A percentile compares a stretch with the other conserved stretches of the same genome.
These are phyloP conservation scores for Emydocephalus ijimae DNA, from an alignment of 2,113 vertebrate species.

Conservation along the genomic window DNA sequence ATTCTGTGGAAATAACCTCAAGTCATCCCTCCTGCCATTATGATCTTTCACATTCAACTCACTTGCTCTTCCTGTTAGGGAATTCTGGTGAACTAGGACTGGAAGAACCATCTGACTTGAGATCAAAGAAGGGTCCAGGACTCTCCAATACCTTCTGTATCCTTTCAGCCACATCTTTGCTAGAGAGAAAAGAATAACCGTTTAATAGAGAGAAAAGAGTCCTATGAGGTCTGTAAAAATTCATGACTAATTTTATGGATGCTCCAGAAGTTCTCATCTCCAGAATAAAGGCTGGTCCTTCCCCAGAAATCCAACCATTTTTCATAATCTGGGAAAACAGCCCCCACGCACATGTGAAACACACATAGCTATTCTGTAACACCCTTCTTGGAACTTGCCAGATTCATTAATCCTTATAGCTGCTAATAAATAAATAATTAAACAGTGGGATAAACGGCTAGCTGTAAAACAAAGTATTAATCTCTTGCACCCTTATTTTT, in stretches of 20 bases:
- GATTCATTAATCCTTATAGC: background rate
- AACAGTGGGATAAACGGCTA: background rate
- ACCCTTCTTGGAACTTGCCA: background rate
- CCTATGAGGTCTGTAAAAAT: background rate
- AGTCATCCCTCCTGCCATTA: background rate
- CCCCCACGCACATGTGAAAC: background rate
- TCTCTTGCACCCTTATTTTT: background rate
- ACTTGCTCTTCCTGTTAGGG: constrained; percentile 65
- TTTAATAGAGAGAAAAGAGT: background rate
- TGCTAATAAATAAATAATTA: background rate
- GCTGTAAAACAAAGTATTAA: background rate
- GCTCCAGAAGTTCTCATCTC: background rate
- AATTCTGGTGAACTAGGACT: constrained; percentile 66
- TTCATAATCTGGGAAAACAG: background rate
- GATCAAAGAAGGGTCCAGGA: constrained; percentile 58
- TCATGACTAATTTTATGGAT: background rate
- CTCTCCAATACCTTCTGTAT: constrained; percentile 61
- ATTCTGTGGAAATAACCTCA: constrained; percentile 1
- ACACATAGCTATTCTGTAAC: background rate
- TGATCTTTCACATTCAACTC: constrained; percentile 44
- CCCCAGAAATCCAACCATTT: background rate
- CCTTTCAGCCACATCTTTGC: constrained; percentile 52
- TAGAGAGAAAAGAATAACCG: constrained; percentile 23
- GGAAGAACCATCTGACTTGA: constrained; percentile 65
- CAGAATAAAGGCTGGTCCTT: background rate